Evolutionary conservation across 1,140 invertebrate species (phyloP), one percentile per base, ranked within the genome.

Genomic region (Anastrepha ludens): DNA sequence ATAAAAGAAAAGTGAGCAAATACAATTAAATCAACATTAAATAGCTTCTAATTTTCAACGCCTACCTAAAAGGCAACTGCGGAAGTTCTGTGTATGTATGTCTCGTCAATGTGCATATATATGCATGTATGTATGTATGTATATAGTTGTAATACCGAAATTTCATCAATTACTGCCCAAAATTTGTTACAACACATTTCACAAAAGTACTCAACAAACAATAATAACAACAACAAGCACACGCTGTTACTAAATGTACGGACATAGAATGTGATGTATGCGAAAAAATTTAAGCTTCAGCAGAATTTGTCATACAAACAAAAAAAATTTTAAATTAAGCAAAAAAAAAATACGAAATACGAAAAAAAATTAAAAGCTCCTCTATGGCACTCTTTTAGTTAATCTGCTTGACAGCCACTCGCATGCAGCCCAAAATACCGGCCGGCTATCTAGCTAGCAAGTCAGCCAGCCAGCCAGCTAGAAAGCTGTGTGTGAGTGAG

Each of bases 281-380:
- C 64, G 47, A 55, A 81, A 81, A 58, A 81, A 55, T 55, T 55
- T 55, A 55, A 81, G 74, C 74, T 81, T 81, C 47, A 81, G 44
- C 74, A 50, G 44, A 55, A 81, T 81, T 81, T 81, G 74, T 81
- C 47, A 81, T 74, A 74, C 2, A 81, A 55, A 7, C 74, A 81
- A 81, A 81, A 81, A 74, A 74, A 74, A 74, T 67, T 67, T 67
- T 39, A 29, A 29, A 39, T 67, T 67, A 20, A 39, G 29, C 1
- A 64, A 29, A 70, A 70, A 15, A 44, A 74, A 74, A 74, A 74
- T 74, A 44, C 41, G 20, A 44, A 41, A 44, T 29, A 29, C 29
- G 29, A 41, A 44, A 70, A 70, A 70, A 55, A 81, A 55, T 74
- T 9, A 81, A 81, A 81, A 81, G 74, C 74, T 81, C 74, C 47